Evolutionary conservation across 2,797 vertebrate genomes (phyloP).

Genomic region (Myotis vivesi): DNA sequence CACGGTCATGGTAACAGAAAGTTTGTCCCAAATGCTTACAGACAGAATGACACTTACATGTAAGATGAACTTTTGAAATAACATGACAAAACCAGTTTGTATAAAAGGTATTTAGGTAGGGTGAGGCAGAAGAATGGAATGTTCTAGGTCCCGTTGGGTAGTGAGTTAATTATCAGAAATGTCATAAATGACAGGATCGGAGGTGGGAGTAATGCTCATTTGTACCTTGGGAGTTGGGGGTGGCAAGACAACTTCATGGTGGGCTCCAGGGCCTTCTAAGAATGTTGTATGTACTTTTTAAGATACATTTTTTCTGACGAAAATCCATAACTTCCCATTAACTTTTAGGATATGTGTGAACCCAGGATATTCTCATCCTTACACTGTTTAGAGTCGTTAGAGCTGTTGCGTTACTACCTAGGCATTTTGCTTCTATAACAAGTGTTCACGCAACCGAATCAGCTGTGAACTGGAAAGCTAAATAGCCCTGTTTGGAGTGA

Average conservation of each 20-base stretch:
- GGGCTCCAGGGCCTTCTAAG: background rate
- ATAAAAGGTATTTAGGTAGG: background rate
- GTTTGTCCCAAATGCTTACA: background rate
- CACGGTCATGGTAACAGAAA: background rate
- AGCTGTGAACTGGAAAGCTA: background rate
- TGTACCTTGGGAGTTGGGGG: background rate
- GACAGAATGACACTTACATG: background rate
- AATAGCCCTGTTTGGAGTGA: background rate
- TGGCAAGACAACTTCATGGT: background rate
- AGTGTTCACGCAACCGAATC: background rate
- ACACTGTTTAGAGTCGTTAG: background rate
- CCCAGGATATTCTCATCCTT: background rate
- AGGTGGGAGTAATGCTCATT: too few species aligned
- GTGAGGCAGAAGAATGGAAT: background rate
- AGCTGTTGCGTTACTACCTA: background rate
- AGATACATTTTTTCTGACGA: background rate
- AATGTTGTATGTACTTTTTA: background rate
- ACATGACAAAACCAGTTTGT: background rate
- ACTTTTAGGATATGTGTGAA: too few species aligned
- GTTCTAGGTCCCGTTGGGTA: background rate
- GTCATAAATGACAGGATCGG: too few species aligned
- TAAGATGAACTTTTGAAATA: background rate
- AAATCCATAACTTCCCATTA: background rate
- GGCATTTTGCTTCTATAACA: background rate
- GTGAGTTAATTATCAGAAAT: background rate